Evolutionary conservation across 2,888 invertebrate species (phyloP).

Genomic region (Reticulitermes lucifugus): DNA sequence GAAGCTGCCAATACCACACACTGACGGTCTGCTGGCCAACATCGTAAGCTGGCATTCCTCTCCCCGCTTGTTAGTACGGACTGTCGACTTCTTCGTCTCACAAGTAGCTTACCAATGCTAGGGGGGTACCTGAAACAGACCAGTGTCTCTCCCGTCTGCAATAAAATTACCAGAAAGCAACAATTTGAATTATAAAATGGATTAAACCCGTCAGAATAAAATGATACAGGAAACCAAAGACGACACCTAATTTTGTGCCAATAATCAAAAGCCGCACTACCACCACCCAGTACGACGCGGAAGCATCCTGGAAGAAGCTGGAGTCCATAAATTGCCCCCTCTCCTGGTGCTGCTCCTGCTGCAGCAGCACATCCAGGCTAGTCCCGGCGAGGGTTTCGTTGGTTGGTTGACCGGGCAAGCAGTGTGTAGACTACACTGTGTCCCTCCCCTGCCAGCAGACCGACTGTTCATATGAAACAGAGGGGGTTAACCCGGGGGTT

Average conservation of each 20-base stretch:
- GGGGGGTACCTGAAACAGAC: no score
- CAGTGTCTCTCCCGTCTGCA: no score
- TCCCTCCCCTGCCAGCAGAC: not conserved
- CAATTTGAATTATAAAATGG: no score
- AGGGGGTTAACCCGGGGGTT: slow-evolving; percentile 23
- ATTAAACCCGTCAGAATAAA: no score
- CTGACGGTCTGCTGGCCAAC: no score
- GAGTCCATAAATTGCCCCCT: slow-evolving; percentile 11
- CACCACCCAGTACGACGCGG: not conserved
- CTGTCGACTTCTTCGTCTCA: no score
- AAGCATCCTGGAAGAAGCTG: not conserved
- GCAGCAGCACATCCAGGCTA: slow-evolving; percentile 4
- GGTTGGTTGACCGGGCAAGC: slow-evolving; percentile 23
- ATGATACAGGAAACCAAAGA: not conserved
- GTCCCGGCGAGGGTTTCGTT: slow-evolving; percentile 14
- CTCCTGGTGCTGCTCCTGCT: not conserved
- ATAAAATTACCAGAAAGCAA: no score
- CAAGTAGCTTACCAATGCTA: no score
- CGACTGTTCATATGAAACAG: slow-evolving; percentile 2
- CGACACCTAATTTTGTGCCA: not conserved
- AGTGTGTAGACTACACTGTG: not conserved
- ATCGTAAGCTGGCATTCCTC: no score
- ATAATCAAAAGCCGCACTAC: not conserved
- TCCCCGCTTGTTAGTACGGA: no score
- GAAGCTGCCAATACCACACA: no score